A percentile compares a stretch with the other conserved stretches of the same genome.
Conservation (phyloP, 2,113 vertebrate species). For the Vulpes ferrilata region DNA sequence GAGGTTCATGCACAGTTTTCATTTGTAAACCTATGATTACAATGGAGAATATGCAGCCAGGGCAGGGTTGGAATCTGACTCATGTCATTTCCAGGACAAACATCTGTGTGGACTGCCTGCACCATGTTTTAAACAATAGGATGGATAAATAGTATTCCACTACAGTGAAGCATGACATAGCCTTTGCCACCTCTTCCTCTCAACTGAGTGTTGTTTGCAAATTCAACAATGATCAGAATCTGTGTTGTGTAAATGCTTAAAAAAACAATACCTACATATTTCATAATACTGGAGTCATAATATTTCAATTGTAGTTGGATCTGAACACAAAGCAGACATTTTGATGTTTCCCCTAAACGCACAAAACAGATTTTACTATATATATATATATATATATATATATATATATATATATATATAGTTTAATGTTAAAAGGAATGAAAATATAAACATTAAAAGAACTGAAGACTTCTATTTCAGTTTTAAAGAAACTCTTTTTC, state of each 20-base stretch:
- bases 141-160: conserved; percentile 40
- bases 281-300: background rate
- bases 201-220: background rate
- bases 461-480: background rate
- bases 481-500: conserved; percentile 12
- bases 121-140: conserved; percentile 1
- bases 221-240: conserved; percentile 46
- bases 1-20: background rate
- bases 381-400: background rate
- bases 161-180: background rate
- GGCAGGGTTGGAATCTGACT: background rate
- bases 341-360: background rate
- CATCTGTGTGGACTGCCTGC: background rate
- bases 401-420: background rate
- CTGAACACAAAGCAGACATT: background rate
- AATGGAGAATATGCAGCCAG: background rate
- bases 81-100: background rate
- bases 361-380: background rate
- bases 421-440: background rate
- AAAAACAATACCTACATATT: background rate
- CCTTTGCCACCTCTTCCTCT: background rate
- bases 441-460: conserved; percentile 10
- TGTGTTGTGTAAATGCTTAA: conserved; percentile 6
- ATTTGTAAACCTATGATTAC: background rate
- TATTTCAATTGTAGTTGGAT: background rate